phyloP scores from a whole-genome alignment of 2,888 invertebrate species.

The Papilio demoleus region DNA sequence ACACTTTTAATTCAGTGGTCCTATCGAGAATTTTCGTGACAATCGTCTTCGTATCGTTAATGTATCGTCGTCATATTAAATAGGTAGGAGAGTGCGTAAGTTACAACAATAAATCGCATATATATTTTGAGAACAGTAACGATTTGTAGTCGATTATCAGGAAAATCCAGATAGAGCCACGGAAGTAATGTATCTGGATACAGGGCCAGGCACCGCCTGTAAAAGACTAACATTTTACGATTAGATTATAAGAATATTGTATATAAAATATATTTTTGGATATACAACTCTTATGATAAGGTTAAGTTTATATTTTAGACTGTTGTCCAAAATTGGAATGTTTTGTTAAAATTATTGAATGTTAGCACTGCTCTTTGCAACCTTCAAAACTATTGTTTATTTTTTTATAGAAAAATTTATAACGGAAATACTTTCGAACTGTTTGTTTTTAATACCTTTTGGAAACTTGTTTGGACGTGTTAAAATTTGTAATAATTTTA shows the following conservation, averaged over 20 bases:
- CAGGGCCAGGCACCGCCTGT: constrained; percentile 40
- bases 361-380: constrained; percentile 34
- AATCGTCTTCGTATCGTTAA: too few species aligned
- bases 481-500: constrained; percentile 1
- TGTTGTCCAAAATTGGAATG: constrained; percentile 77
- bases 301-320: constrained; percentile 77
- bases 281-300: constrained; percentile 64
- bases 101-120: too few species aligned
- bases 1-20: too few species aligned
- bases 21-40: too few species aligned
- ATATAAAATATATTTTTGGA: constrained; percentile 77
- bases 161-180: too few species aligned
- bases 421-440: too few species aligned
- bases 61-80: too few species aligned
- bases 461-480: not conserved
- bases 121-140: too few species aligned
- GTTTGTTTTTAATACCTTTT: not conserved
- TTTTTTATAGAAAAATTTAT: too few species aligned
- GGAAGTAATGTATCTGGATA: constrained; percentile 26
- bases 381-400: not conserved
- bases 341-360: constrained; percentile 62
- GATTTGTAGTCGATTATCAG: too few species aligned
- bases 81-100: too few species aligned
- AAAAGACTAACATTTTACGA: constrained; percentile 37
- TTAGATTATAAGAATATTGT: constrained; percentile 51